These are phyloP conservation scores for Nycteola revayana DNA, from an alignment of 2,888 invertebrate species.

Conservation along the genomic window DNA sequence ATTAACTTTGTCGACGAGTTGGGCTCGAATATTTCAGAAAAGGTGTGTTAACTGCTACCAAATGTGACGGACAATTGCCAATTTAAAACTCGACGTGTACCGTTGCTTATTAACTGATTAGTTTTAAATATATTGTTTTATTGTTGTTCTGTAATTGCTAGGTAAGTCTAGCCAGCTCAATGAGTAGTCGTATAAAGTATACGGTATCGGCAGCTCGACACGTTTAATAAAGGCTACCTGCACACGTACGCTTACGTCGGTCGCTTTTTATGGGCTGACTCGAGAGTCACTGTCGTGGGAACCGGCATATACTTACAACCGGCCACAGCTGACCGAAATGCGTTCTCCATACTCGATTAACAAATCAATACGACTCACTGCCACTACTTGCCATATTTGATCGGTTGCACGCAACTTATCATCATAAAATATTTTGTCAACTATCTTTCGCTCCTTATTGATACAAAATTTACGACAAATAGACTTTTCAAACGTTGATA, in stretches of 20 bases:
- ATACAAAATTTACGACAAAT: slow-evolving; percentile 39
- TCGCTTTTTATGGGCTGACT: slow-evolving; percentile 75
- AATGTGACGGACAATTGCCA: too few relatives aligned
- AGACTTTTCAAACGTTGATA: slow-evolving; percentile 23
- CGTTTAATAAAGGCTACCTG: slow-evolving; percentile 73
- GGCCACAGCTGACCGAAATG: slow-evolving; percentile 80
- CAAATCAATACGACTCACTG: slow-evolving; percentile 74
- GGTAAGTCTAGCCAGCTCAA: slow-evolving; percentile 36
- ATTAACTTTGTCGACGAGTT: slow-evolving; percentile 24
- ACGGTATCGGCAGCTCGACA: slow-evolving; percentile 57
- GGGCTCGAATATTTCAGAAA: slow-evolving; percentile 30
- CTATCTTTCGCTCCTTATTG: slow-evolving; percentile 50
- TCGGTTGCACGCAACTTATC: slow-evolving; percentile 49
- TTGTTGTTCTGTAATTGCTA: slow-evolving; percentile 52
- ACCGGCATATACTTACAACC: slow-evolving; percentile 76
- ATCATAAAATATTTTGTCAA: slow-evolving; percentile 55
- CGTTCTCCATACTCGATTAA: slow-evolving; percentile 79
- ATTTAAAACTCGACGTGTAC: too few relatives aligned
- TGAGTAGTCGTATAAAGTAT: slow-evolving; percentile 46
- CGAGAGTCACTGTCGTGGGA: slow-evolving; percentile 78
- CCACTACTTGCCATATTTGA: slow-evolving; percentile 63
- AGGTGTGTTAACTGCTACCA: too few relatives aligned
- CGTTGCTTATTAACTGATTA: too few relatives aligned
- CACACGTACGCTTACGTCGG: slow-evolving; percentile 74
- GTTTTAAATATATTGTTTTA: slow-evolving; percentile 29